phyloP scores from a whole-genome alignment of 2,797 vertebrate genomes.

The Amphiprion clarkii region DNA sequence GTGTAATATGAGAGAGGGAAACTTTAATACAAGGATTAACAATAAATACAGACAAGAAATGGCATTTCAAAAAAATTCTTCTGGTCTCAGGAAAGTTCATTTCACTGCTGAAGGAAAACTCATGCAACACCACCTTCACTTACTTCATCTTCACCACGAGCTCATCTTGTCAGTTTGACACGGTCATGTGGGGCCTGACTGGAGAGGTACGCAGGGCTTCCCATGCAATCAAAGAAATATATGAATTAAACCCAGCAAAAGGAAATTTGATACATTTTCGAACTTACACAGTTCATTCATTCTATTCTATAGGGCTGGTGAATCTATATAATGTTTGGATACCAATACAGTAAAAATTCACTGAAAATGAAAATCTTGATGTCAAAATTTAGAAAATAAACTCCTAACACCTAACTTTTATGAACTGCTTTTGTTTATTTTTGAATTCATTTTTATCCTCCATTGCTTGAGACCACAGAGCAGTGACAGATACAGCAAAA shows the following conservation, averaged over 20 bases:
- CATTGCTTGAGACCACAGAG: too few species aligned
- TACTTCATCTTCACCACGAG: conserved; percentile 6
- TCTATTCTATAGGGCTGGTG: not conserved
- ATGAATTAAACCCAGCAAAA: not conserved
- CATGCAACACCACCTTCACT: not conserved
- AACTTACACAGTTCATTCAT: not conserved
- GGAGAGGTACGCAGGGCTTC: not conserved
- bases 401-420: too few species aligned
- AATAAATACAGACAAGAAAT: conserved; percentile 20
- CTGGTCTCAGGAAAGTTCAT: not conserved
- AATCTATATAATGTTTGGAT: not conserved
- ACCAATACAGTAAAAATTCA: too few species aligned
- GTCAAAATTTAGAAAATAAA: too few species aligned
- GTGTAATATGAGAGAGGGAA: not conserved
- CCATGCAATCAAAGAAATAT: not conserved
- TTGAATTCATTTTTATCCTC: too few species aligned
- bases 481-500: too few species aligned
- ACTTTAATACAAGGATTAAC: conserved; percentile 14
- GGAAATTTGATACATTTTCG: not conserved
- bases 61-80: conserved; percentile 8
- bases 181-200: not conserved
- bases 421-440: too few species aligned
- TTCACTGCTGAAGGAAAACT: conserved; percentile 5
- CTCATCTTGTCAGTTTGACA: conserved; percentile 5
- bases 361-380: too few species aligned